Evolutionary conservation across 2,888 invertebrate species (phyloP).

Genomic region (Temnothorax unifasciatus): DNA sequence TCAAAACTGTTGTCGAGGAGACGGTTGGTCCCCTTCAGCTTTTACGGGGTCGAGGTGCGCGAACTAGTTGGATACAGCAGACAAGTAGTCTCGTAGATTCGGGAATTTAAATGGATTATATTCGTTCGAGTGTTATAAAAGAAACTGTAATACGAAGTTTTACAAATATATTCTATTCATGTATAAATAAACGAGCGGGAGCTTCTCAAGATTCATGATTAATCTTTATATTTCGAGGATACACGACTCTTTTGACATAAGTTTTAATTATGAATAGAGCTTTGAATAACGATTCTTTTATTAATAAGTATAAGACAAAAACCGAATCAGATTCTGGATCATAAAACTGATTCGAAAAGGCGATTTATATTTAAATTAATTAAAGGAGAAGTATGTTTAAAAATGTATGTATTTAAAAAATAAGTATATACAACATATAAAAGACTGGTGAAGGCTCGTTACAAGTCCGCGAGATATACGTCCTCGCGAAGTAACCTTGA

Average conservation of each 20-base stretch:
- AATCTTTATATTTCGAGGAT: neutral
- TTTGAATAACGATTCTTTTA: neutral
- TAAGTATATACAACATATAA: neutral
- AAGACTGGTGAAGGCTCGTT: too few species aligned
- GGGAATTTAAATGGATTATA: neutral
- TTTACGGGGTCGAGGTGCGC: neutral
- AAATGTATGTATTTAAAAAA: neutral
- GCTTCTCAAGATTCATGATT: neutral
- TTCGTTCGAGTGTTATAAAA: neutral
- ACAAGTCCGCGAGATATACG: slow-evolving; percentile 24
- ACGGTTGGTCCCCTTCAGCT: neutral
- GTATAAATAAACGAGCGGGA: neutral
- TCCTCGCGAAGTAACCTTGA: slow-evolving; percentile 71
- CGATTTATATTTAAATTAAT: too few species aligned
- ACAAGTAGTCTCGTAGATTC: neutral
- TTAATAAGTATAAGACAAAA: neutral
- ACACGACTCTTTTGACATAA: neutral
- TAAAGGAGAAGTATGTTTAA: neutral
- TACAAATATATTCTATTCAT: neutral
- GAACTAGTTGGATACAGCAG: neutral
- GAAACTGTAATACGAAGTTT: neutral
- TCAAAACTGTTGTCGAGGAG: neutral
- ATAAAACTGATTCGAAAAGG: neutral
- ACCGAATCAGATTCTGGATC: neutral
- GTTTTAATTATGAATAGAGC: neutral